These are phyloP conservation scores for Pelobates cultripes DNA, from an alignment of 2,797 vertebrate genomes.

Conservation along the genomic window DNA sequence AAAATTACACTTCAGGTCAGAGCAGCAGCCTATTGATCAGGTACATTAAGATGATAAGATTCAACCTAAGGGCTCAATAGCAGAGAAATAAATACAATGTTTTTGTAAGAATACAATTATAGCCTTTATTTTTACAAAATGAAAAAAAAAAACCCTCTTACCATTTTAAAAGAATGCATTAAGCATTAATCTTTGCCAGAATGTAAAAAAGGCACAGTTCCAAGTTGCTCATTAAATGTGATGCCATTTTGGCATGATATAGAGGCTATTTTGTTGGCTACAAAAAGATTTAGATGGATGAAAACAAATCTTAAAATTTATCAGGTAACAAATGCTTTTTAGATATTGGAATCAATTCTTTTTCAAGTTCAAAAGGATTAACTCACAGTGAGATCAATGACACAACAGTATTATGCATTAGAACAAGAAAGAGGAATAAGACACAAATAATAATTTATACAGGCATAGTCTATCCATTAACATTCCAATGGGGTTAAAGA, in stretches of 20 bases:
- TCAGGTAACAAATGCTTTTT: slow-evolving; percentile 32
- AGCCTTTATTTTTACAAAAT: slow-evolving; percentile 19
- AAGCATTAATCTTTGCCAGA: slow-evolving; percentile 20
- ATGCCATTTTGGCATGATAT: slow-evolving; percentile 2
- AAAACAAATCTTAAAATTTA: slow-evolving; percentile 38
- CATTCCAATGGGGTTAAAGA: too few species aligned
- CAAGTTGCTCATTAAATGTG: slow-evolving; percentile 20
- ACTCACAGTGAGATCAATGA: slow-evolving; percentile 28
- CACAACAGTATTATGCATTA: slow-evolving; percentile 33
- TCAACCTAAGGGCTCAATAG: slow-evolving; percentile 35
- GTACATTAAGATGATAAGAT: slow-evolving; percentile 46
- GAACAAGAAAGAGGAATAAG: neutral
- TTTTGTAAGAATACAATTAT: slow-evolving; percentile 30
- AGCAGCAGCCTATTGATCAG: slow-evolving; percentile 37
- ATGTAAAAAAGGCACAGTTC: slow-evolving; percentile 10
- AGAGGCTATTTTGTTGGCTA: slow-evolving; percentile 6
- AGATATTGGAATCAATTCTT: slow-evolving; percentile 22
- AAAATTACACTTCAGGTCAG: slow-evolving; percentile 40
- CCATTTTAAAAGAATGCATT: slow-evolving; percentile 32
- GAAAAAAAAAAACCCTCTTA: neutral
- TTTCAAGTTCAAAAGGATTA: slow-evolving; percentile 16
- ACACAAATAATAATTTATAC: neutral
- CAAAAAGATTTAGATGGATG: slow-evolving; percentile 25
- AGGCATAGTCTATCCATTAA: too few species aligned
- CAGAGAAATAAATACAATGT: slow-evolving; percentile 11